Percentiles rank a stretch among this genome's conserved stretches.
phyloP scores from a whole-genome alignment of 1,140 invertebrate species.

The Tyrophagus putrescentiae region DNA sequence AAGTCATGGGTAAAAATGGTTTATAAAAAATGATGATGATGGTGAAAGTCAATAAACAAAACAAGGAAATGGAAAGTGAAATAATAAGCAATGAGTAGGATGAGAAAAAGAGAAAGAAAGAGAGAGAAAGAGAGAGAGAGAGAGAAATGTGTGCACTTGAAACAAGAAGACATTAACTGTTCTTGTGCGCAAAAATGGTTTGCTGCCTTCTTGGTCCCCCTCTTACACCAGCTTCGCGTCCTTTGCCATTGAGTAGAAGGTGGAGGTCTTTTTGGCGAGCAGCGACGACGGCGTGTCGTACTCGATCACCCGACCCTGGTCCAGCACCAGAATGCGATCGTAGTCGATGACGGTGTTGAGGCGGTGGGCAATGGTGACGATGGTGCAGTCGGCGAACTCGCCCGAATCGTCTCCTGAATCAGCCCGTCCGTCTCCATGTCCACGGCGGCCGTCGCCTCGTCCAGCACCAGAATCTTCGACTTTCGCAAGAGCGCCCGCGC shows the following conservation, averaged over 20 bases:
- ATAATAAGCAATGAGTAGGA: too few species aligned
- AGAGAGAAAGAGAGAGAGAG: too few species aligned
- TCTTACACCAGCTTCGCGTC: conserved; percentile 30
- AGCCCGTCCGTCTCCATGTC: conserved; percentile 34
- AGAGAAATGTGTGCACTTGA: too few species aligned
- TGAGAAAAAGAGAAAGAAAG: too few species aligned
- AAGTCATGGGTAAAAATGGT: too few species aligned
- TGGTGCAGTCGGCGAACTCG: conserved; percentile 34
- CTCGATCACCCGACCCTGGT: conserved; percentile 36
- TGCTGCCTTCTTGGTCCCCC: neutral
- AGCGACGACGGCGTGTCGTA: conserved; percentile 35
- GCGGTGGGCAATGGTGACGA: conserved; percentile 37
- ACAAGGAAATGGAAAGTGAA: too few species aligned
- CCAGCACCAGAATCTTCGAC: conserved; percentile 42
- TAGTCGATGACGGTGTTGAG: conserved; percentile 36
- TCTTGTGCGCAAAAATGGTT: neutral
- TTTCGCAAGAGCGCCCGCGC: conserved; percentile 40
- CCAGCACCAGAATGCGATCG: conserved; percentile 31
- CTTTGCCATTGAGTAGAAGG: conserved; percentile 34
- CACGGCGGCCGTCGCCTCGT: conserved; percentile 37
- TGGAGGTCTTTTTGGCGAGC: conserved; percentile 30
- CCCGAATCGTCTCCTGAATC: conserved; percentile 35
- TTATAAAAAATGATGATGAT: too few species aligned
- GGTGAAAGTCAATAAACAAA: too few species aligned
- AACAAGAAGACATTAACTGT: neutral